Percentiles rank a stretch among this genome's conserved stretches.
These are phyloP conservation scores for Microvelia longipes DNA, from an alignment of 1,140 invertebrate genomes.

Conservation along the genomic window DNA sequence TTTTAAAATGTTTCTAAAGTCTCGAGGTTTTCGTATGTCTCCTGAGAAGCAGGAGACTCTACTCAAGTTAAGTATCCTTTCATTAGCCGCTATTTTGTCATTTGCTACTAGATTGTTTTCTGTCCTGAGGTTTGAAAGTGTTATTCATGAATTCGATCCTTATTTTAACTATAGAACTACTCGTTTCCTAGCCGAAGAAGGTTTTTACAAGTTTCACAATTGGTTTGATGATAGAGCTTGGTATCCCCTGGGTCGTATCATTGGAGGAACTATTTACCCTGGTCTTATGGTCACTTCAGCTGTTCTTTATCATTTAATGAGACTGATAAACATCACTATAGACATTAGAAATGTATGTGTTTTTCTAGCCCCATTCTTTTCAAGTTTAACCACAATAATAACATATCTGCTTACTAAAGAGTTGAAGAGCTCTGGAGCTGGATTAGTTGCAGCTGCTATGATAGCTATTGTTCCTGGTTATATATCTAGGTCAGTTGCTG, in stretches of 20 bases:
- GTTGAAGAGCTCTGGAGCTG: slow-evolving; percentile 80
- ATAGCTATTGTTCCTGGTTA: slow-evolving; percentile 95
- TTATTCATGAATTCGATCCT: slow-evolving; percentile 98
- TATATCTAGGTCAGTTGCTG: slow-evolving; percentile 91
- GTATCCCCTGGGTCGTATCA: slow-evolving; percentile 94
- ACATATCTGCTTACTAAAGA: slow-evolving; percentile 94
- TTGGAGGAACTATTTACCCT: slow-evolving; percentile 94
- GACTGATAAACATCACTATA: slow-evolving; percentile 82
- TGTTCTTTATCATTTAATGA: slow-evolving; percentile 72
- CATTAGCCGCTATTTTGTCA: slow-evolving; percentile 79
- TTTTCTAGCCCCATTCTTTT: slow-evolving; percentile 92
- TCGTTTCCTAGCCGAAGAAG: slow-evolving; percentile 82
- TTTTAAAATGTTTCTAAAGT: slow-evolving; percentile 12
- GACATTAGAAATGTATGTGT: slow-evolving; percentile 96
- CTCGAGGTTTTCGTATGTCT: slow-evolving; percentile 21
- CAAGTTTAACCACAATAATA: slow-evolving; percentile 86
- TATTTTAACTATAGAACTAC: slow-evolving; percentile 98
- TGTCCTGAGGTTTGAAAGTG: slow-evolving; percentile 91
- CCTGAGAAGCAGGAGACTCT: slow-evolving; percentile 85
- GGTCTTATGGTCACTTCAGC: slow-evolving; percentile 95
- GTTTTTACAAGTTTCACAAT: slow-evolving; percentile 95
- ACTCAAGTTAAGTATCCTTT: slow-evolving; percentile 78
- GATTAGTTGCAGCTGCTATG: slow-evolving; percentile 82
- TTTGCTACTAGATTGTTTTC: slow-evolving; percentile 91
- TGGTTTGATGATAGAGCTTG: slow-evolving; percentile 99